Conservation (phyloP, 2,797 vertebrate genomes). For the Lepus townsendii region DNA sequence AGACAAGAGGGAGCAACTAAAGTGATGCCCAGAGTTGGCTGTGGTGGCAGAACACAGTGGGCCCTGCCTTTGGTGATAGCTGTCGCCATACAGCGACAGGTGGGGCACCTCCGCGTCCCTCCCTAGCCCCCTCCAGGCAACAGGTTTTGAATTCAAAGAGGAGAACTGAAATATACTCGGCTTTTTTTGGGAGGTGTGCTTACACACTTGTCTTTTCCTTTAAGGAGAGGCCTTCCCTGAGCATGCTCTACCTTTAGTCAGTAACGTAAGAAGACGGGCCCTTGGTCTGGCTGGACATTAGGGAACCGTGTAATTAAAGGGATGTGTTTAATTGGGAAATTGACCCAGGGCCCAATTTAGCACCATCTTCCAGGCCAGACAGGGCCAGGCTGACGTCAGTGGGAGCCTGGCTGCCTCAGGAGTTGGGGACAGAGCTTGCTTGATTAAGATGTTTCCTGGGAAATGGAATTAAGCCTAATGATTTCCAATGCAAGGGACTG, state of each 20-base stretch:
- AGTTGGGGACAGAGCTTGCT: constrained; percentile 70
- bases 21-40: not conserved
- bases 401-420: constrained; percentile 59
- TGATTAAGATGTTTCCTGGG: constrained; percentile 82
- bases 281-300: constrained; percentile 53
- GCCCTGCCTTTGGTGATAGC: too few relatives aligned
- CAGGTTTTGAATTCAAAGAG: not conserved
- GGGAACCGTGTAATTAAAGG: constrained; percentile 70
- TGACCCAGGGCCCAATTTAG: constrained; percentile 74
- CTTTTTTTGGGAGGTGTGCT: not conserved
- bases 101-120: not conserved
- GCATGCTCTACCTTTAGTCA: not conserved
- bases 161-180: not conserved
- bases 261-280: not conserved
- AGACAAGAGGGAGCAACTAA: not conserved
- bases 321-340: constrained; percentile 72
- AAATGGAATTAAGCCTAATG: constrained; percentile 84
- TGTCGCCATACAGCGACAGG: too few relatives aligned
- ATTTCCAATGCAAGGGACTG: constrained; percentile 81
- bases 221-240: not conserved
- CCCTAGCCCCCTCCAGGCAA: not conserved
- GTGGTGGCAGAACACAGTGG: not conserved
- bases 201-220: constrained; percentile 39
- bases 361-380: constrained; percentile 34
- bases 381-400: constrained; percentile 16